Conservation (phyloP, 2,888 invertebrate genomes). For the Mamestra brassicae region DNA sequence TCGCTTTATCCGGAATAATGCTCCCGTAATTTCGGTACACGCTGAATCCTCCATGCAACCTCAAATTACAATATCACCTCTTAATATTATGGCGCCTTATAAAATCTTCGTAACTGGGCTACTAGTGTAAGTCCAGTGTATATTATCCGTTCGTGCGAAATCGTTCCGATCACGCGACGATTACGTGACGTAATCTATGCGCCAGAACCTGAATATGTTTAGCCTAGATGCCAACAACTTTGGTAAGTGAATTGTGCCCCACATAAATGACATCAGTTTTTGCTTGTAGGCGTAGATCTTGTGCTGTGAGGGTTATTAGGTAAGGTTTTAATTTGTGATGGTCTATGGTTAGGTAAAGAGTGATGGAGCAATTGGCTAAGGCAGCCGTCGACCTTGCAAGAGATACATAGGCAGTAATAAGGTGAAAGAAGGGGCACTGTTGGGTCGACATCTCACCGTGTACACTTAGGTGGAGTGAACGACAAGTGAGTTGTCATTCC, state of each 20-base stretch:
- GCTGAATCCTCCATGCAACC: too few relatives aligned
- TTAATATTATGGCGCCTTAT: neutral
- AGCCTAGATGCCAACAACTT: slow-evolving; percentile 72
- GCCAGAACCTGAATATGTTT: slow-evolving; percentile 76
- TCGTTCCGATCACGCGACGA: slow-evolving; percentile 73
- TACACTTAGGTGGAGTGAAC: too few relatives aligned
- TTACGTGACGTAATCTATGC: slow-evolving; percentile 73
- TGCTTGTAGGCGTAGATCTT: slow-evolving; percentile 34
- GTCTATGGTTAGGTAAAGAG: neutral
- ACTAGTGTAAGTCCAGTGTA: slow-evolving; percentile 35
- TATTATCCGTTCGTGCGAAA: slow-evolving; percentile 55
- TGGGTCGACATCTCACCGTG: too few relatives aligned
- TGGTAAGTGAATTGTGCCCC: slow-evolving; percentile 50
- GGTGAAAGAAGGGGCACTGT: too few relatives aligned
- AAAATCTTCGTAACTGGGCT: slow-evolving; percentile 48
- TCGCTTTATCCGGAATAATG: too few relatives aligned
- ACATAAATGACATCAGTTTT: slow-evolving; percentile 45
- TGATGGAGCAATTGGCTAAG: slow-evolving; percentile 1
- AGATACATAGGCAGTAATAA: too few relatives aligned
- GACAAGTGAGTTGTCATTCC: too few relatives aligned
- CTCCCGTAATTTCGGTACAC: too few relatives aligned
- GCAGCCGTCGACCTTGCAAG: too few relatives aligned
- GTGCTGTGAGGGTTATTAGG: slow-evolving; percentile 10
- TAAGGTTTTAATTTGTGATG: slow-evolving; percentile 12
- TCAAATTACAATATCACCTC: neutral